phyloP scores from a whole-genome alignment of 2,888 invertebrate genomes.

The Penaeus monodon region DNA sequence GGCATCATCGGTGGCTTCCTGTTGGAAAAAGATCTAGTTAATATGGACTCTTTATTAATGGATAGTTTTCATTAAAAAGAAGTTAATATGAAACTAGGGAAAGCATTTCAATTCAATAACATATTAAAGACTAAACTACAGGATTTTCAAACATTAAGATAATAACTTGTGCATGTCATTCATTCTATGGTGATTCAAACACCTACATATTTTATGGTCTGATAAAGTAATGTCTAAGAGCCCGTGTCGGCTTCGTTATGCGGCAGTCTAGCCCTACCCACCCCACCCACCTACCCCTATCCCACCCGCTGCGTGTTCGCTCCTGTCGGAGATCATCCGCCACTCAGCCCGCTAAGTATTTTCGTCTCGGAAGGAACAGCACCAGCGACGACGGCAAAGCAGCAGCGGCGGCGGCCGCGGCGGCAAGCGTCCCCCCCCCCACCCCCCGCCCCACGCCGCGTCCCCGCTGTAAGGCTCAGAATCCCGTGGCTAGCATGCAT shows the following conservation, averaged over 20 bases:
- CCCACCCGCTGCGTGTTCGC: background rate
- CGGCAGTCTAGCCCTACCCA: background rate
- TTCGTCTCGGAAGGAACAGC: constrained; percentile 45
- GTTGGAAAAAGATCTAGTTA: constrained; percentile 8
- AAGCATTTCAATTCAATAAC: too few relatives aligned
- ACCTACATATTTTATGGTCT: too few relatives aligned
- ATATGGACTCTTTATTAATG: background rate
- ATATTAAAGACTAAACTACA: too few relatives aligned
- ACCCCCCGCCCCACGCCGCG: constrained; percentile 41
- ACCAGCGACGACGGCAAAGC: constrained; percentile 4
- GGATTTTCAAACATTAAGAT: too few relatives aligned
- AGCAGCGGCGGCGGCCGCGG: constrained; percentile 18
- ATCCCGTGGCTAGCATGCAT: constrained; percentile 18
- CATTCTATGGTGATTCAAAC: too few relatives aligned
- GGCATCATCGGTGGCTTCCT: constrained; percentile 49
- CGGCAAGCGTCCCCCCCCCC: constrained; percentile 22
- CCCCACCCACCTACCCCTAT: background rate
- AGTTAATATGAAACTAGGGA: too few relatives aligned
- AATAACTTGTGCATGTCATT: too few relatives aligned
- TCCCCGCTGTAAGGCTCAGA: constrained; percentile 47
- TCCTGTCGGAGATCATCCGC: constrained; percentile 14
- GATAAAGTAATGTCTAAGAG: too few relatives aligned
- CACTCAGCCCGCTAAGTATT: constrained; percentile 50
- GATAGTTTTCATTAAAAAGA: too few relatives aligned
- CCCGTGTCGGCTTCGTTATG: background rate